Base-by-base conservation (phyloP, 2,888 invertebrate genomes). In the Danaus chrysippus region DNA sequence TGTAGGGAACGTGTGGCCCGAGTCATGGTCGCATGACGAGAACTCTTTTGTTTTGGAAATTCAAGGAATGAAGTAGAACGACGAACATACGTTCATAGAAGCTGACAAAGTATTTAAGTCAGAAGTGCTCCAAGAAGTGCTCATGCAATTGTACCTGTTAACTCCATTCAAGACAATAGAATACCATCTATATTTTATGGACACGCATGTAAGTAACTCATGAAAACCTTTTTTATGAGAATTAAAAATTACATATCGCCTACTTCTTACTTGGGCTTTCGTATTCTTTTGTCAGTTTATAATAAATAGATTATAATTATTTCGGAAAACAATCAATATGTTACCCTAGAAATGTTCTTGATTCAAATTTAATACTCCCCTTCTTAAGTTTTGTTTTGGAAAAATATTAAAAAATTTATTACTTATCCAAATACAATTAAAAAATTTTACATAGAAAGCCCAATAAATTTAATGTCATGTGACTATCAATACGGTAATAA, bases 181-280 rank as follows among this genome's bases (percentile, higher is more conserved):
- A 77, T 89, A 63, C 82, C 87, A 42, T 83, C 89, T 44, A 82
- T 87, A 64, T 91, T 84, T 75, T 91, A 89, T 71, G 89, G 89
- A 91, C 59, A 79, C 86, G 49, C 91, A 89, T 71, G 91, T 91
- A 79, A 85, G 84, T 78, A n/a, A n/a, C 13, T n/a, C 54, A 57
- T 54, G 42, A 52, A 46, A n/a, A 42, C 23, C 23, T 43, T 34
- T 59, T 58, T 58, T 43, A 41, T 10, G 19, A 8, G 42, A n/a
- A 41, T 10, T 34, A 49, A 9, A 8, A 41, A 41, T 52, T 23
- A 8, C 49, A 49, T 17, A 34, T 53, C 43, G 19, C 13, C 8
- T 34, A 5, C 6, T 34, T 34, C 23, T 34, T 34, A 34, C 23
- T 3, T 34, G 3, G 6, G 23, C 8, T 34, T 34, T 34, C 23